phyloP scores from a whole-genome alignment of 2,888 invertebrate species.

The Spodoptera littoralis region DNA sequence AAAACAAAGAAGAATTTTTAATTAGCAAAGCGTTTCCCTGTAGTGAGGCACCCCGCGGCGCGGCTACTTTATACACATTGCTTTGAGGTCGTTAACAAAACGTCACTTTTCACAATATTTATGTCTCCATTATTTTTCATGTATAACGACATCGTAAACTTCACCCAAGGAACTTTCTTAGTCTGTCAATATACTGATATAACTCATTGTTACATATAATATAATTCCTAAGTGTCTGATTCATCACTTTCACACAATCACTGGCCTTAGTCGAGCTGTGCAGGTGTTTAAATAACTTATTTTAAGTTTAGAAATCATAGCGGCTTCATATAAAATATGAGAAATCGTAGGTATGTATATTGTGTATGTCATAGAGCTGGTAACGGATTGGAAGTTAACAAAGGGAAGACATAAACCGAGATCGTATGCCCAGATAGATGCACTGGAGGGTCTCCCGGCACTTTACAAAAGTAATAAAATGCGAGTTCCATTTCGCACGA shows the following conservation, averaged over 20 bases:
- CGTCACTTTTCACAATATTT: constrained; percentile 86
- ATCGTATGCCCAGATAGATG: constrained; percentile 39
- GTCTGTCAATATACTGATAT: constrained; percentile 36
- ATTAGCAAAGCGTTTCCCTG: constrained; percentile 81
- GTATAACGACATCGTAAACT: constrained; percentile 79
- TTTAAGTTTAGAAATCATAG: constrained; percentile 24
- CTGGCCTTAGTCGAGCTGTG: neutral
- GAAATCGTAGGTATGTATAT: constrained; percentile 10
- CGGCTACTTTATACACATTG: constrained; percentile 83
- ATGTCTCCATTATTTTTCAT: constrained; percentile 86
- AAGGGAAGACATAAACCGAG: constrained; percentile 46
- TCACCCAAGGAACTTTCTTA: constrained; percentile 63
- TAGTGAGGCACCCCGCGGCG: constrained; percentile 77
- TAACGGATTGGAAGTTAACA: constrained; percentile 48
- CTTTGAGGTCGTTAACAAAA: constrained; percentile 82
- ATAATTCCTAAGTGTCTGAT: neutral
- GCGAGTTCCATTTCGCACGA: constrained; percentile 78
- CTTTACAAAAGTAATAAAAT: constrained; percentile 76
- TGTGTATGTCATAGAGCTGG: constrained; percentile 3
- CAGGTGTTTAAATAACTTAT: neutral
- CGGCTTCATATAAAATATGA: constrained; percentile 8
- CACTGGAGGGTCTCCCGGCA: constrained; percentile 61
- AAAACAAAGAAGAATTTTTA: constrained; percentile 83
- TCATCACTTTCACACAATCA: constrained; percentile 8
- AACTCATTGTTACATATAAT: constrained; percentile 1